Evolutionary conservation across 2,113 vertebrate genomes (phyloP).

Genomic region (Dendrocopos noguchii): DNA sequence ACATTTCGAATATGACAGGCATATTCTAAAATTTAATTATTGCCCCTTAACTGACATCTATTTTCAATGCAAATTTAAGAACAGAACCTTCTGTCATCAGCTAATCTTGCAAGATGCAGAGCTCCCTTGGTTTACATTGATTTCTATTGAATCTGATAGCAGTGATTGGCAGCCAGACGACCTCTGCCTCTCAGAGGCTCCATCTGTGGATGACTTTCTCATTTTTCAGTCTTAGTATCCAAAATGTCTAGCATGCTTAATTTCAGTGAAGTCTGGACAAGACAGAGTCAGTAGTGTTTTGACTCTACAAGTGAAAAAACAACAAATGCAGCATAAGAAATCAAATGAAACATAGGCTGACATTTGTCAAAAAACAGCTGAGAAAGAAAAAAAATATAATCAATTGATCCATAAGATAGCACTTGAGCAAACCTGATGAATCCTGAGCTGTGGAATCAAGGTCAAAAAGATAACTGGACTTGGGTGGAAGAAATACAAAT

Average conservation of each 20-base stretch:
- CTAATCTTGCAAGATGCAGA: conserved; percentile 45
- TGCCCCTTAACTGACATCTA: conserved; percentile 49
- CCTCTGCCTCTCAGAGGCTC: conserved; percentile 28
- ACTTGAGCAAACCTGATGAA: not conserved
- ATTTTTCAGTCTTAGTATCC: conserved; percentile 5
- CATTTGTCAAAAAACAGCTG: not conserved
- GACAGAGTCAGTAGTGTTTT: not conserved
- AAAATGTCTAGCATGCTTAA: not conserved
- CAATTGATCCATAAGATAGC: not conserved
- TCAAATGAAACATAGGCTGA: not conserved
- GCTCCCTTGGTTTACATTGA: conserved; percentile 7
- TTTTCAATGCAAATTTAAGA: conserved; percentile 65
- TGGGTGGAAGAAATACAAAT: not conserved
- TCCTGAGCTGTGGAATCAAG: conserved; percentile 20
- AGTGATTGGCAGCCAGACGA: conserved; percentile 41
- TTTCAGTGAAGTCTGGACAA: not conserved
- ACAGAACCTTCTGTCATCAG: conserved; percentile 55
- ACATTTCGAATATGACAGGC: conserved; percentile 60
- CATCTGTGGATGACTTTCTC: not conserved
- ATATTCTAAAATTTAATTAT: conserved; percentile 53
- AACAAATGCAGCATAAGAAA: not conserved
- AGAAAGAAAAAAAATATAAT: not conserved
- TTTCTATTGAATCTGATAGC: conserved; percentile 8
- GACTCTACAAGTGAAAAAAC: not conserved
- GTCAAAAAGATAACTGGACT: conserved; percentile 31